Base-by-base conservation (phyloP, 2,888 invertebrate genomes). In the Balanococcus diminutus region DNA sequence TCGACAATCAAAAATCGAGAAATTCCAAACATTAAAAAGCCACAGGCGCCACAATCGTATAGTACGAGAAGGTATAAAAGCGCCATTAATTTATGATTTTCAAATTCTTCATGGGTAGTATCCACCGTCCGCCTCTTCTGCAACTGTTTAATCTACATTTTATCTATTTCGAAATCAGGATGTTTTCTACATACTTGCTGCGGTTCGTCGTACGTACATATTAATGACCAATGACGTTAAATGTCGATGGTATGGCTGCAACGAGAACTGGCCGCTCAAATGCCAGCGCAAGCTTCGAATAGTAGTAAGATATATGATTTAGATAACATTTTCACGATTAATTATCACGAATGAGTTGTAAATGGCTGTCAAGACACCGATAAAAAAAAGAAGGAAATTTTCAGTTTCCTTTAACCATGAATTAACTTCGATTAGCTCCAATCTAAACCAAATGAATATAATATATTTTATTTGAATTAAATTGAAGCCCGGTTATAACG, bases 341-440 rank as follows among this genome's bases (percentile, higher is more conserved):
- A 79, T 79, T 79, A 79, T 36, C 75, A 79, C 31, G 75, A 79
- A 79, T 79, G 75, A 79, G 75, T 79, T 36, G 75, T 79, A 79
- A 79, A 79, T 79, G 75, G 36, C 36, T 36, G 75, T 79, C 75
- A 19, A 79, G 75, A 36, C 36, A 36, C 36, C 75, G 75, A 79
- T 79, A 36, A 79, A 79, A 32, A 36, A 72, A 22, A 32, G 32
- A 14, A 42, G n/a, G 46, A 46, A 46, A 67, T 67, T 79, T 79
- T 79, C 36, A 0, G 14, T 22, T 79, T 36, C 75, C 19, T 19
- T 36, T 8, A 19, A 36, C 75, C 19, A 79, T 79, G 75, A 79
- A 79, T 79, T 79, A 79, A 79, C 75, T 79, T 79, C 75, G 75
- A 79, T 79, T 79, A 79, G 75, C 75, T 79, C 36, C 75, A 79